These are phyloP conservation scores for Porites australiensis DNA, from an alignment of 64 coral and sea anemone genomes.

Conservation along the genomic window DNA sequence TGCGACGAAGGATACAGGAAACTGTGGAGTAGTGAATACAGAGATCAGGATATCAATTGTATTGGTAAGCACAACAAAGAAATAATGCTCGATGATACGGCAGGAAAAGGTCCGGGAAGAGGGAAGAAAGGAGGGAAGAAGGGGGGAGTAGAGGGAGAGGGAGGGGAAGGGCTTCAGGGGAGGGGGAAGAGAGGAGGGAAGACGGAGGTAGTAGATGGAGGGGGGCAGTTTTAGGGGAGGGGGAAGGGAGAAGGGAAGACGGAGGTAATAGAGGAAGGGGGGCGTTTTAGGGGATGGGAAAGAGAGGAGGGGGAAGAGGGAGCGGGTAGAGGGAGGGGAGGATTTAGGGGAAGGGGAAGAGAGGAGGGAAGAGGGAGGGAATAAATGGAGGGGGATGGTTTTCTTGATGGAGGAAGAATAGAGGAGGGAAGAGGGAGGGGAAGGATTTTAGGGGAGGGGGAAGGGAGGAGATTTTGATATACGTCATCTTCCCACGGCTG, in stretches of 20 bases:
- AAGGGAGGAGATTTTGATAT: too few relatives aligned
- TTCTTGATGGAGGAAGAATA: not conserved
- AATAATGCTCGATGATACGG: too few relatives aligned
- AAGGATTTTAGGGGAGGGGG: not conserved
- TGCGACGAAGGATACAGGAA: too few relatives aligned
- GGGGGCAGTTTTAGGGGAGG: not conserved
- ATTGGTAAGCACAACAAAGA: too few relatives aligned
- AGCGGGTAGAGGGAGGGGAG: not conserved
- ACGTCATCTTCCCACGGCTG: too few relatives aligned
- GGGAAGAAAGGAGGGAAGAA: not conserved
- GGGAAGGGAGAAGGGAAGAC: not conserved
- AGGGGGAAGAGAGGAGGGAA: not conserved
- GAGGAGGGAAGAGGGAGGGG: not conserved
- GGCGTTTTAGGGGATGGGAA: not conserved
- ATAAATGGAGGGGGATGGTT: not conserved
- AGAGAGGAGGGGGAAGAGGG: not conserved
- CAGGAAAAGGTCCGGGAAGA: too few relatives aligned
- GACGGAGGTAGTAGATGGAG: not conserved
- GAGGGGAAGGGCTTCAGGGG: not conserved
- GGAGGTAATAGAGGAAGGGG: not conserved
- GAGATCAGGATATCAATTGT: too few relatives aligned
- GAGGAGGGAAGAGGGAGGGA: not conserved
- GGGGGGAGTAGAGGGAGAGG: not conserved
- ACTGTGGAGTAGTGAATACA: too few relatives aligned
- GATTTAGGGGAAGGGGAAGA: not conserved